These are phyloP conservation scores for Heliconius nattereri DNA, from an alignment of 1,140 invertebrate genomes.

Conservation along the genomic window DNA sequence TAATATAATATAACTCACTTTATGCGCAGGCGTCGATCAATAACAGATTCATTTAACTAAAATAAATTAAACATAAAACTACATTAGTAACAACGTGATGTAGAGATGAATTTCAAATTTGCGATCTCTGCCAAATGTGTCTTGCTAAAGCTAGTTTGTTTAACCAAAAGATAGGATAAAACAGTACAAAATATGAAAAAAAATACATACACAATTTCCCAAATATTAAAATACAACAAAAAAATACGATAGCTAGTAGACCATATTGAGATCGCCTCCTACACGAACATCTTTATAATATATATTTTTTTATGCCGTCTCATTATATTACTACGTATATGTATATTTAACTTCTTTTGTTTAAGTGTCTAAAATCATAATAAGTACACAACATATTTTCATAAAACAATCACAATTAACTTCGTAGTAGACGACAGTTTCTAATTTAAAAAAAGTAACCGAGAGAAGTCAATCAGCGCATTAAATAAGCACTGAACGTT, in stretches of 20 bases:
- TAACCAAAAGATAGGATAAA: too few species aligned
- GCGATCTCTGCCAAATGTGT: background rate
- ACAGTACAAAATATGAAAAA: too few species aligned
- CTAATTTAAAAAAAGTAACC: background rate
- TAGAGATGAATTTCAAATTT: background rate
- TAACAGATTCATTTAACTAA: background rate
- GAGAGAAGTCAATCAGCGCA: background rate
- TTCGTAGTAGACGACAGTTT: background rate
- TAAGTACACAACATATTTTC: background rate
- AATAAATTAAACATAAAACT: constrained; percentile 11
- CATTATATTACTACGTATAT: too few species aligned
- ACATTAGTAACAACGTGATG: background rate
- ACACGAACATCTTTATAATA: too few species aligned
- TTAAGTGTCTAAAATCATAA: background rate
- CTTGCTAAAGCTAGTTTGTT: background rate
- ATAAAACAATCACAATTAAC: background rate
- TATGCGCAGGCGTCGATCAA: background rate
- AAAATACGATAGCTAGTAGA: too few species aligned
- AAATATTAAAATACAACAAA: too few species aligned
- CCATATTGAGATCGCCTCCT: too few species aligned
- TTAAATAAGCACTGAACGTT: background rate
- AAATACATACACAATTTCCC: too few species aligned
- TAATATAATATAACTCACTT: background rate
- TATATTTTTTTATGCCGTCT: too few species aligned
- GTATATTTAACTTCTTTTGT: background rate